Evolutionary conservation across 2,797 vertebrate genomes (phyloP), one percentile per base, ranked within the genome.

Genomic region (Sebastes nivosus): DNA sequence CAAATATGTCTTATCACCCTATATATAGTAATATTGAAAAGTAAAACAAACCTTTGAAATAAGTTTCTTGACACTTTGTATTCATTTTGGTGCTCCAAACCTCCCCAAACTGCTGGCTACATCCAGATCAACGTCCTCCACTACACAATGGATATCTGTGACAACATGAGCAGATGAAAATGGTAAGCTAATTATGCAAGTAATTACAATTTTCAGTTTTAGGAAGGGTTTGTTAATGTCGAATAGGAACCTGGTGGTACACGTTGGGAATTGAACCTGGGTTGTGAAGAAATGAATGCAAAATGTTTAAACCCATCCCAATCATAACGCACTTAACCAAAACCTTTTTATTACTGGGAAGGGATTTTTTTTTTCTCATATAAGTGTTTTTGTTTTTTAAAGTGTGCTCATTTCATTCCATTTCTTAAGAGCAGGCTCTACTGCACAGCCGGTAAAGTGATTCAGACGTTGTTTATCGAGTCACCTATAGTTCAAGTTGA

Each of bases 401-500:
- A 30, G 1, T 32, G 18, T 13, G 25, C 24, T 58, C n/a, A 50
- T 65, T 67, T 79, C 10, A 34, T 64, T 50, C 16, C 16, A 16
- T 77, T 65, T 50, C 5, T 12, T 13, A 60, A 30, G 52, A n/a
- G 13, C 32, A 18, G 5, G 13, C 52, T 20, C 16, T 6, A 2
- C n/a, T 18, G 68, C 29, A 34, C 50, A 24, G 67, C 46, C 75
- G 9, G 60, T 14, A 3, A 61, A 57, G 42, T 63, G 46, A 30
- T 58, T 67, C 67, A 72, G 59, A 61, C 13, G 0, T 4, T 42
- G 59, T 87, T 87, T 75, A 67, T 72, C 27, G 38, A 71, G 79
- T 6, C 32, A 38, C 6, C 75, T 22, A 4, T n/a, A 8, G 71
- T 72, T 77, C 50, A 54, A 36, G 63, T 75, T 70, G 50, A 66